Evolutionary conservation across 1,140 invertebrate species (phyloP), one percentile per base, ranked within the genome.

Genomic region (Phenacoccus solenopsis): DNA sequence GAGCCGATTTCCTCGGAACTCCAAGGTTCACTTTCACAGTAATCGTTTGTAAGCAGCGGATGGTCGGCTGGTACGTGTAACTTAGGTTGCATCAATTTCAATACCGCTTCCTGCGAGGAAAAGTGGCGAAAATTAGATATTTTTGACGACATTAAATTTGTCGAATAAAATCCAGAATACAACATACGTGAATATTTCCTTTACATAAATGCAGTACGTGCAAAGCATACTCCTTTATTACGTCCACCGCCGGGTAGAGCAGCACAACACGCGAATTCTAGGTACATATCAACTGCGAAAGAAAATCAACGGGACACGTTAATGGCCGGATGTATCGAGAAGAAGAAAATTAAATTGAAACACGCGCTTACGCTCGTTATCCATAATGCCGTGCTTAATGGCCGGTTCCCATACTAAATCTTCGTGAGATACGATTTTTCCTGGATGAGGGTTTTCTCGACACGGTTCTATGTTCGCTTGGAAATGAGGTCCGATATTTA

Each of bases 201-300:
- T 87, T 84, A 75, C 87, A 89, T 79, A 93, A 85, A 73, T 92
- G 87, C 71, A 98, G 81, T 56, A 96, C 82, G 78, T 97, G 92
- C 73, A 98, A 84, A 71, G 95, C 95, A 77, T 93, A 91, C 80
- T 98, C 96, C n/a, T 76, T 94, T 92, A 79, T 96, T 96, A 77
- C 91, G 87, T 70, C 93, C 94, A 73, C 91, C 91, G 70, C 92
- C 90, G 28, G 90, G 90, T 73, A 94, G 87, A 70, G 90, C 90
- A 68, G 91, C 90, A 77, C 91, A 94, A 82, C 92, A 94, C 24
- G 94, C 91, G 76, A 98, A 88, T 77, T 96, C 91, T 80, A 96
- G 86, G 80, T 90, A 93, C 86, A 89, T 89, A 75, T 89, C 86
- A 74, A 90, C 88, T 90, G 81, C 20, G 83, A 81, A 68, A 72